A percentile compares a stretch with the other conserved stretches of the same genome.
phyloP scores from a whole-genome alignment of 2,888 invertebrate genomes.

The Dermolepida albohirtum region DNA sequence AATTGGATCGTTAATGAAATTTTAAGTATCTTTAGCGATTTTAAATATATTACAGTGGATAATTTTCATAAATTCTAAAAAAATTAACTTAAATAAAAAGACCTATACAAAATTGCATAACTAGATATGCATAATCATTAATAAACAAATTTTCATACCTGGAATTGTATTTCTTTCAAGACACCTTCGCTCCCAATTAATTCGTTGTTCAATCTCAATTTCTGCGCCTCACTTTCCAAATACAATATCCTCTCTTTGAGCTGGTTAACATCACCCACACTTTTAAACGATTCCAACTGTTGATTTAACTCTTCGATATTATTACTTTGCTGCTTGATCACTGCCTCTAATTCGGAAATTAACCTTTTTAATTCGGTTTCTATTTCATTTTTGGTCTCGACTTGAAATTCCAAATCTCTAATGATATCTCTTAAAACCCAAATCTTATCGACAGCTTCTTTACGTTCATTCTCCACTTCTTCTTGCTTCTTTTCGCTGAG shows the following conservation, averaged over 20 bases:
- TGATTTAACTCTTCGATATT: conserved; percentile 68
- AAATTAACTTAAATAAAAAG: no score
- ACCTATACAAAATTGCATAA: conserved; percentile 10
- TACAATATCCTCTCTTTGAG: conserved; percentile 65
- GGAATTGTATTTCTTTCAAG: conserved; percentile 62
- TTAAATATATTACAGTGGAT: no score
- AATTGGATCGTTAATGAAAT: no score
- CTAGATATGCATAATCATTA: conserved; percentile 12
- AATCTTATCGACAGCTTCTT: conserved; percentile 82
- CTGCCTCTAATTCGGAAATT: conserved; percentile 63
- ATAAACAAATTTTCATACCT: conserved; percentile 58
- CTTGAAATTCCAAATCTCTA: conserved; percentile 79
- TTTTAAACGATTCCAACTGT: conserved; percentile 69
- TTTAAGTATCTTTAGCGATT: no score
- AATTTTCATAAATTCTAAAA: no score
- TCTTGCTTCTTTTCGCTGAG: conserved; percentile 74
- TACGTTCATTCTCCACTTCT: conserved; percentile 77
- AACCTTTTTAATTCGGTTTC: conserved; percentile 74
- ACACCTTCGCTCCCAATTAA: conserved; percentile 63
- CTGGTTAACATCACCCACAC: conserved; percentile 61
- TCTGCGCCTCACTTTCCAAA: conserved; percentile 64
- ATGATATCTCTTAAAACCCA: conserved; percentile 81
- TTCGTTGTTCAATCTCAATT: conserved; percentile 58
- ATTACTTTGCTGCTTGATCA: conserved; percentile 60
- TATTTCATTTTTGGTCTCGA: conserved; percentile 74